These are phyloP conservation scores for Pangasius macronema DNA, from an alignment of 2,797 vertebrate species.

Conservation along the genomic window DNA sequence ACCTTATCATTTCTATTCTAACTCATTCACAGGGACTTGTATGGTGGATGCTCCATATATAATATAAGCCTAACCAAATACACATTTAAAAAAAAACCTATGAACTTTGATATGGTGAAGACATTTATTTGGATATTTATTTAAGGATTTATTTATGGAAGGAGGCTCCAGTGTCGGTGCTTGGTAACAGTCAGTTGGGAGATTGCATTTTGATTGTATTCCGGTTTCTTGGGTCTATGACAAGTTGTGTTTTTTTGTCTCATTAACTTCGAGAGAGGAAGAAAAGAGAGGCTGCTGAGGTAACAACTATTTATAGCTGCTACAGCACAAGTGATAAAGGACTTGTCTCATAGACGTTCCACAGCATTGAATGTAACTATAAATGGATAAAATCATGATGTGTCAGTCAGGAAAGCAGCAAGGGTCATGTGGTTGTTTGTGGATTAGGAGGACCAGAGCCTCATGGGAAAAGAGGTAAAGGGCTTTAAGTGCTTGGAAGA, in stretches of 20 bases:
- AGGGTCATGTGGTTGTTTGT: neutral
- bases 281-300: neutral
- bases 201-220: neutral
- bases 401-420: neutral
- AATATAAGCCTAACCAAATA: neutral
- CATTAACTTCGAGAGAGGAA: neutral
- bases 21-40: neutral
- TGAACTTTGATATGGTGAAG: neutral
- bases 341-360: neutral
- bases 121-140: neutral
- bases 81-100: neutral
- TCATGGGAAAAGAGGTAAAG: neutral
- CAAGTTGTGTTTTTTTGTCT: neutral
- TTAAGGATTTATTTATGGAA: neutral
- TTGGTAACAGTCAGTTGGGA: neutral
- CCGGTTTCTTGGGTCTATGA: neutral
- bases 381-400: neutral
- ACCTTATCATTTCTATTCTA: neutral
- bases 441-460: no score
- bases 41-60: neutral
- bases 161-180: neutral
- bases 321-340: neutral
- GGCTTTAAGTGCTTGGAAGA: slow-evolving; percentile 2
- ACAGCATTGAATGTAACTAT: neutral
- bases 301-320: neutral